These are phyloP conservation scores for Osedax frankpressi DNA, from an alignment of 2,888 invertebrate genomes.

Conservation along the genomic window DNA sequence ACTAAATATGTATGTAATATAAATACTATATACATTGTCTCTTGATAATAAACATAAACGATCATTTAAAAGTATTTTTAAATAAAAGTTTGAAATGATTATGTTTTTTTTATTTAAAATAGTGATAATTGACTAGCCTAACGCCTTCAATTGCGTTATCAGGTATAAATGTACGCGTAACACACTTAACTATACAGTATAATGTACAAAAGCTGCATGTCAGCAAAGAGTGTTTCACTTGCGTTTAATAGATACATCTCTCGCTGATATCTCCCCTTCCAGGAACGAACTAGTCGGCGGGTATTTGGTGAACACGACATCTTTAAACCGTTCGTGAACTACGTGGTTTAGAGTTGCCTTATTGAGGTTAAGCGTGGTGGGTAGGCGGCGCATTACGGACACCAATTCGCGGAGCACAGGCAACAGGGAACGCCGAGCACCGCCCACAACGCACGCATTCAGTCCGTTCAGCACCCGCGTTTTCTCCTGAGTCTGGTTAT, in stretches of 20 bases:
- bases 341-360: not conserved
- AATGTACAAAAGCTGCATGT: not conserved
- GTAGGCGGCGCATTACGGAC: not conserved
- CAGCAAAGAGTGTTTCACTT: not conserved
- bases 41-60: no score
- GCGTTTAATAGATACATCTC: not conserved
- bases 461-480: not conserved
- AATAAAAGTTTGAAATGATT: no score
- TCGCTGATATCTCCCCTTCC: not conserved
- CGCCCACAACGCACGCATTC: not conserved
- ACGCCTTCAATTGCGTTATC: no score
- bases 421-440: not conserved
- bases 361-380: not conserved
- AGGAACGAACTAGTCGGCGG: not conserved
- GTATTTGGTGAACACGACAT: not conserved
- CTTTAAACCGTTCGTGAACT: not conserved
- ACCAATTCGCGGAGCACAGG: not conserved
- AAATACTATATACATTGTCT: no score
- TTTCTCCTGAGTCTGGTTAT: not conserved
- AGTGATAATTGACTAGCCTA: no score
- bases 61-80: no score
- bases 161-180: no score
- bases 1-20: no score
- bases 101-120: no score
- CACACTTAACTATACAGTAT: no score